A percentile compares a stretch with the other conserved stretches of the same genome.
Conservation (phyloP, 1,140 invertebrate genomes). For the Dendrolimus punctatus region DNA sequence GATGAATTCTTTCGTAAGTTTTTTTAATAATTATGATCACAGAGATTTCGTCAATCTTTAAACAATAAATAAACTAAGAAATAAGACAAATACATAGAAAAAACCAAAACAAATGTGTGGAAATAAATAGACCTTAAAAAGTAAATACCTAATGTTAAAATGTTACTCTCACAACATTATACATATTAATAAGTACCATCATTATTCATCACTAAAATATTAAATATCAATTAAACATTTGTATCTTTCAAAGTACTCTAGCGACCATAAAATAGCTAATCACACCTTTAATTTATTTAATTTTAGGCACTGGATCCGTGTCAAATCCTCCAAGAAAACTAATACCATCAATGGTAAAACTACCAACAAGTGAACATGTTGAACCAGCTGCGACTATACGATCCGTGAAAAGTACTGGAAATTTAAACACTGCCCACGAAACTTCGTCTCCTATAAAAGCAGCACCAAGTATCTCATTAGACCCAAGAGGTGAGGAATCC, state of each 20-base stretch:
- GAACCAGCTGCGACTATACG: conserved; percentile 9
- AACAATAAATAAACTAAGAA: too few relatives aligned
- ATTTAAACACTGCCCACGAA: conserved; percentile 22
- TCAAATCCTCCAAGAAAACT: conserved; percentile 25
- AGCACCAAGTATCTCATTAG: conserved; percentile 23
- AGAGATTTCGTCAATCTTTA: neutral
- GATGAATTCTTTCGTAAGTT: conserved; percentile 41
- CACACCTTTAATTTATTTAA: conserved; percentile 10
- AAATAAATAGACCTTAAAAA: too few relatives aligned
- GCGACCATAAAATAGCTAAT: too few relatives aligned
- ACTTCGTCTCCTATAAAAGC: conserved; percentile 17
- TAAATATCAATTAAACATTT: too few relatives aligned
- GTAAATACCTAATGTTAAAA: too few relatives aligned
- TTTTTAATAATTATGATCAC: conserved; percentile 2
- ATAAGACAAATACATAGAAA: too few relatives aligned
- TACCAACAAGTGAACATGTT: conserved; percentile 11
- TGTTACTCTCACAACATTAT: too few relatives aligned
- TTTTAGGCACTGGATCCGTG: conserved; percentile 28
- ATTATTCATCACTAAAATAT: too few relatives aligned
- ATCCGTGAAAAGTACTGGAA: conserved; percentile 36
- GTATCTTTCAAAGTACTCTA: too few relatives aligned
- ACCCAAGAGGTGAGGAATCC: conserved; percentile 15
- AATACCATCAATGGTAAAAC: conserved; percentile 32
- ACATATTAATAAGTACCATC: too few relatives aligned
- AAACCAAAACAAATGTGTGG: too few relatives aligned